Evolutionary conservation across 2,888 invertebrate species (phyloP), one percentile per base, ranked within the genome.

Genomic region (Lomographa bimaculata): DNA sequence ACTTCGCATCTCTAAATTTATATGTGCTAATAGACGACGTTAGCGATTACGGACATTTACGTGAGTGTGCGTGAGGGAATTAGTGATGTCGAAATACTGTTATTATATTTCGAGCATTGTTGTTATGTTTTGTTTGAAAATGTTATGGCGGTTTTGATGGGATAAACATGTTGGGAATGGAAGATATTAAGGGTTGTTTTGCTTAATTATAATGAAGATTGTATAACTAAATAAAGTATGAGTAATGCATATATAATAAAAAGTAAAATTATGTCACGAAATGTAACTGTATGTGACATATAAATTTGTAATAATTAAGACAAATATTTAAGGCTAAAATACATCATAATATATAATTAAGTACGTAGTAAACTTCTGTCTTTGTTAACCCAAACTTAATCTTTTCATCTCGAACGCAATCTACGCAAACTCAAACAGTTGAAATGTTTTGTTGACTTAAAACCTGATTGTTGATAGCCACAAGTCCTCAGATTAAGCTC

Each of bases 1-100:
- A 66, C 64, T 68, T 71, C 65, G 55, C 77, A 70, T 72, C 76
- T 68, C 79, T 70, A 73, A 74, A 75, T 69, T 73, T 73, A 71
- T 66, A 71, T 68, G 62, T 73, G 79, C 65, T 78, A 79, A 78
- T 79, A 75, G 66, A 70, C 54, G 54, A 53, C 63, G 69, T 68
- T 77, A 81, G 79, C 65, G 72, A 72, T 72, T 63, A 69, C 60
- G 39, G 38, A 10, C 9, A 21, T n/a, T n/a, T 19, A 23, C 17
- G 30, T 12, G 2, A 54, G 67, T 69, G 59, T 60, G 66, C 60
- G 64, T 56, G 61, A 59, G 53, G 62, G 68, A 61, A 70, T 73
- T 70, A 67, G 65, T 62, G 60, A 61, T 66, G 61, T 58, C 47
- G 32, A 54, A 54, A 57, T 65, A 60, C 64, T 67, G 62, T 69